Evolutionary conservation across 1,140 invertebrate species (phyloP).

Genomic region (Neoseiulus cucumeris): DNA sequence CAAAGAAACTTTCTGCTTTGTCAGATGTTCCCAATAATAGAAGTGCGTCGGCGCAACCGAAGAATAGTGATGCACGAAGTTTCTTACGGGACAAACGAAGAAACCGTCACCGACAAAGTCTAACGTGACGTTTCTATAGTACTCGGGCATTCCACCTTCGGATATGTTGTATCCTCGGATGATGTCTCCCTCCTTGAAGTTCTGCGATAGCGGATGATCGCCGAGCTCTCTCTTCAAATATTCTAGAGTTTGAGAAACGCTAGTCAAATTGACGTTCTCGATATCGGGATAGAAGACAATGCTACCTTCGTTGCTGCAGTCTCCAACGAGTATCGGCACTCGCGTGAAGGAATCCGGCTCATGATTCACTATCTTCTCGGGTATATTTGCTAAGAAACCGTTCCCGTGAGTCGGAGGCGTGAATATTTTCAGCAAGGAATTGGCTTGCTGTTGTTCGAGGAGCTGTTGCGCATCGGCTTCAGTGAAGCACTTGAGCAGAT

Average conservation of each 20-base stretch:
- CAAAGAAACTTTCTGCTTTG: not conserved
- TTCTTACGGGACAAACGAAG: not conserved
- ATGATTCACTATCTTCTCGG: not conserved
- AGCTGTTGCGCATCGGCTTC: not conserved
- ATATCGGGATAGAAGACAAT: not conserved
- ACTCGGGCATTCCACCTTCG: not conserved
- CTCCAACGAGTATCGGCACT: not conserved
- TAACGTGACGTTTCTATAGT: not conserved
- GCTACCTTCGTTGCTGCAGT: not conserved
- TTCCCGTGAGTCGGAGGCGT: not conserved
- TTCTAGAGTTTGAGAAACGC: not conserved
- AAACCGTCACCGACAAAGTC: not conserved
- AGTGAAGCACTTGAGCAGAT: not conserved
- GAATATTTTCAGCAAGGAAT: not conserved
- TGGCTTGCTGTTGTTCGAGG: not conserved
- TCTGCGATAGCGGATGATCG: not conserved
- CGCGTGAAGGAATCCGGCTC: not conserved
- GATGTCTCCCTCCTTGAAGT: not conserved
- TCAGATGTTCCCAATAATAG: not conserved
- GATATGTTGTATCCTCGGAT: not conserved
- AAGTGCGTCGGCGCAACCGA: not conserved
- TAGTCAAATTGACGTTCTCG: not conserved
- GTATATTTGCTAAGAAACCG: not conserved
- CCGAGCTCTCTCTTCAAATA: not conserved
- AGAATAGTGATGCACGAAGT: slow-evolving; percentile 3